Evolutionary conservation across 2,888 invertebrate species (phyloP).

Genomic region (Cryptocephalus moraei): DNA sequence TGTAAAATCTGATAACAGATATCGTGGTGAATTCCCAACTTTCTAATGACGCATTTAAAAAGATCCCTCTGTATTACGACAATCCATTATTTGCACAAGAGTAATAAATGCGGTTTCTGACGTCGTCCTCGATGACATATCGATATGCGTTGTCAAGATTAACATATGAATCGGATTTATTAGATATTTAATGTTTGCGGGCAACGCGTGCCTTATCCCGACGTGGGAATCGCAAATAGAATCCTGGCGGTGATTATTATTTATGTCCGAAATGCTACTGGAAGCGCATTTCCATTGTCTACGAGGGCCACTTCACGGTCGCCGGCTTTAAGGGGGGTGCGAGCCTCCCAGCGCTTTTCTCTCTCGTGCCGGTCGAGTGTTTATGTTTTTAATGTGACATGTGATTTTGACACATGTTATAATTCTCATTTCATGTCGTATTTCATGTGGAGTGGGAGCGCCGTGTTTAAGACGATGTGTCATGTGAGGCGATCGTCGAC

Average conservation of each 20-base stretch:
- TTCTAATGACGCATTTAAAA: no score
- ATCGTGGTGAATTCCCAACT: no score
- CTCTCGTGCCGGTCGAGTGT: slow-evolving; percentile 20
- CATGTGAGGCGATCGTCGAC: no score
- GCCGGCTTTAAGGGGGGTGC: slow-evolving; percentile 14
- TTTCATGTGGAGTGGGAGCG: no score
- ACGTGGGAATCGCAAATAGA: slow-evolving; percentile 39
- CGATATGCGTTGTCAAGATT: slow-evolving; percentile 30
- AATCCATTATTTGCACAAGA: neutral
- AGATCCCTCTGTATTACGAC: no score
- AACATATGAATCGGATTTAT: slow-evolving; percentile 40
- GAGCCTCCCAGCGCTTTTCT: no score
- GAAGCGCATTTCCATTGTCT: slow-evolving; percentile 28
- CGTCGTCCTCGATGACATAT: slow-evolving; percentile 25
- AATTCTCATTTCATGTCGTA: no score
- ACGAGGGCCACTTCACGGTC: slow-evolving; percentile 21
- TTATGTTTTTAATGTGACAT: slow-evolving; percentile 34
- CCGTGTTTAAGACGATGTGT: no score
- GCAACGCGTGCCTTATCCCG: slow-evolving; percentile 26
- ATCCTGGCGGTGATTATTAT: slow-evolving; percentile 34
- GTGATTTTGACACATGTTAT: slow-evolving; percentile 33
- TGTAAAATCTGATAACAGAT: no score
- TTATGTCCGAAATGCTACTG: slow-evolving; percentile 30
- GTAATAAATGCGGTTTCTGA: neutral
- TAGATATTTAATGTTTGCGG: slow-evolving; percentile 38